These are phyloP conservation scores for Drosophila suboccidentalis DNA, from an alignment of 2,888 invertebrate species.

Conservation along the genomic window DNA sequence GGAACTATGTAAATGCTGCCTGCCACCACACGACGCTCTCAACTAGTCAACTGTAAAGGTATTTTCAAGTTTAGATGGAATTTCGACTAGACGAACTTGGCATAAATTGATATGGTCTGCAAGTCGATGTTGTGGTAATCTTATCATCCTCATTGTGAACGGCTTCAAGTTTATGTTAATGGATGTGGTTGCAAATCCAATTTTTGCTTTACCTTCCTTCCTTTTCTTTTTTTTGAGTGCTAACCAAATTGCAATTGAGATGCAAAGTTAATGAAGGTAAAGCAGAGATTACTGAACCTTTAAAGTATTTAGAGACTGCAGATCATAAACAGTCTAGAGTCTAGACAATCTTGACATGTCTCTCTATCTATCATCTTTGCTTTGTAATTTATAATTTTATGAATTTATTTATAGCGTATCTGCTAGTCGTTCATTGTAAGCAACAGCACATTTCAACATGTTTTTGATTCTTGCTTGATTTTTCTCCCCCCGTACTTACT, in stretches of 20 bases:
- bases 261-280: constrained; percentile 32
- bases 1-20: constrained; percentile 59
- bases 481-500: constrained; percentile 87
- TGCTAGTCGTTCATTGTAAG: background rate
- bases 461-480: constrained; percentile 14
- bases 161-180: constrained; percentile 64
- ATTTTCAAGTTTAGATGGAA: constrained; percentile 52
- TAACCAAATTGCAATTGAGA: constrained; percentile 41
- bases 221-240: constrained; percentile 6
- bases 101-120: constrained; percentile 56
- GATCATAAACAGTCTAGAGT: constrained; percentile 3
- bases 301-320: constrained; percentile 8
- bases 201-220: background rate
- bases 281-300: background rate
- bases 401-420: constrained; percentile 5
- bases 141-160: constrained; percentile 40
- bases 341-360: background rate
- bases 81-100: constrained; percentile 58
- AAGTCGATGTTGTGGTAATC: constrained; percentile 50
- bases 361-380: background rate
- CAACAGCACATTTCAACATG: constrained; percentile 13
- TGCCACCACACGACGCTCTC: constrained; percentile 12
- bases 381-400: background rate
- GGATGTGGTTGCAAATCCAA: constrained; percentile 43
- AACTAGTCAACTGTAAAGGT: constrained; percentile 39